Evolutionary conservation across 2,888 invertebrate genomes (phyloP).

Genomic region (Caenorhabditis virilis): DNA sequence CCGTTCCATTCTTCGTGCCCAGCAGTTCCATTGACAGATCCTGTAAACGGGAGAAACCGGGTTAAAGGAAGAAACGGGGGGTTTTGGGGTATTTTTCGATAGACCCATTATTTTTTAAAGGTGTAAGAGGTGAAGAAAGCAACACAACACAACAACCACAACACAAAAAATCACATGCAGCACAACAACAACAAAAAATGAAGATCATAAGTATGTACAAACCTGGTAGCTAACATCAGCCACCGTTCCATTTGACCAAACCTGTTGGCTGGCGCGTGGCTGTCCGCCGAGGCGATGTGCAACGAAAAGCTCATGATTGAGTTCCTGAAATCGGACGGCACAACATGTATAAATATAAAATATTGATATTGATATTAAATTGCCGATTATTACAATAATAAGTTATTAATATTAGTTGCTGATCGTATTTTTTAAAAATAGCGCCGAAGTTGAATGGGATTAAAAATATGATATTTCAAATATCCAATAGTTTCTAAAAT

Average conservation of each 20-base stretch:
- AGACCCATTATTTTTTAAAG: not conserved
- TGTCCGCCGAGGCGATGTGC: constrained; percentile 30
- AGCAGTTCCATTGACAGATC: constrained; percentile 67
- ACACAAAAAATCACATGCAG: constrained; percentile 2
- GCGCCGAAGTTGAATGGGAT: too few species aligned
- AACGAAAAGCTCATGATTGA: constrained; percentile 52
- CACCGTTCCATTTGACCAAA: constrained; percentile 26
- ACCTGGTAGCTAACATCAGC: constrained; percentile 32
- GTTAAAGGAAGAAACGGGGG: not conserved
- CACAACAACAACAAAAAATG: constrained; percentile 8
- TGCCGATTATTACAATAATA: too few species aligned
- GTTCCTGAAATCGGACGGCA: constrained; percentile 31
- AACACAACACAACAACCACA: constrained; percentile 6
- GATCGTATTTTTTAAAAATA: too few species aligned
- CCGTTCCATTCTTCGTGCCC: constrained; percentile 61
- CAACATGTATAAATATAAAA: not conserved
- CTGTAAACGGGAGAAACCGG: constrained; percentile 25
- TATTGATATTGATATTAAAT: too few species aligned
- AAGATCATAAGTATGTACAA: constrained; percentile 24
- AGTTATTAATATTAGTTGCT: too few species aligned
- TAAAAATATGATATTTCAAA: too few species aligned
- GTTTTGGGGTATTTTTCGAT: constrained; percentile 1
- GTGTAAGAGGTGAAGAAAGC: constrained; percentile 1
- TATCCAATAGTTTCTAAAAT: too few species aligned
- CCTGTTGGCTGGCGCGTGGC: constrained; percentile 23